These are phyloP conservation scores for Crocodylus rhombifer DNA, from an alignment of 2,797 vertebrate species.

Conservation along the genomic window DNA sequence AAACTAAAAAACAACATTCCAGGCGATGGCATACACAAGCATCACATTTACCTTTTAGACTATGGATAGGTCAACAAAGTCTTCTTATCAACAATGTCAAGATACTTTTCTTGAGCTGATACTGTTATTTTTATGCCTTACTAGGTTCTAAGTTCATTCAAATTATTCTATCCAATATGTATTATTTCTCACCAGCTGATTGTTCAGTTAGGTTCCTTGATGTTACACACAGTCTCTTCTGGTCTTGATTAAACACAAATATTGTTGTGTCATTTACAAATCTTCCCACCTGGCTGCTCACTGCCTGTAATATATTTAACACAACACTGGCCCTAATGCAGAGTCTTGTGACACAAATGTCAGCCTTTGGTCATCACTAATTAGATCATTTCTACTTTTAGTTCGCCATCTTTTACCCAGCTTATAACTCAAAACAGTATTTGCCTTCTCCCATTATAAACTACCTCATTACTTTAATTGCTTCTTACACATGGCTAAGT, in stretches of 20 bases:
- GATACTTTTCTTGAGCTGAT: neutral
- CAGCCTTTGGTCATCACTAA: neutral
- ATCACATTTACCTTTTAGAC: too few relatives aligned
- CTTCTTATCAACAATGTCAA: neutral
- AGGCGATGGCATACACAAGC: neutral
- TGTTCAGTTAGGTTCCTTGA: neutral
- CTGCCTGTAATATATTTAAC: neutral
- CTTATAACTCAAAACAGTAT: neutral
- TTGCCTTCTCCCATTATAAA: neutral
- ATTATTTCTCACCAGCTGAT: neutral
- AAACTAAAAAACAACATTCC: neutral
- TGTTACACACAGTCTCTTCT: neutral
- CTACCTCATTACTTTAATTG: neutral
- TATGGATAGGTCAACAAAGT: too few relatives aligned
- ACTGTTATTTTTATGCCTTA: neutral
- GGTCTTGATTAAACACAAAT: neutral
- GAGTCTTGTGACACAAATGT: neutral
- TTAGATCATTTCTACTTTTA: neutral
- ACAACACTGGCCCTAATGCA: neutral
- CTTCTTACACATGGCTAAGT: neutral
- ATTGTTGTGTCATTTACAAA: neutral
- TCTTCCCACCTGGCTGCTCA: neutral
- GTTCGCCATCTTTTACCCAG: neutral
- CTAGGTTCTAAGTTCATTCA: neutral
- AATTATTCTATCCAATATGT: neutral